Base-by-base conservation (phyloP, 2,113 vertebrate species). In the Lynx canadensis region DNA sequence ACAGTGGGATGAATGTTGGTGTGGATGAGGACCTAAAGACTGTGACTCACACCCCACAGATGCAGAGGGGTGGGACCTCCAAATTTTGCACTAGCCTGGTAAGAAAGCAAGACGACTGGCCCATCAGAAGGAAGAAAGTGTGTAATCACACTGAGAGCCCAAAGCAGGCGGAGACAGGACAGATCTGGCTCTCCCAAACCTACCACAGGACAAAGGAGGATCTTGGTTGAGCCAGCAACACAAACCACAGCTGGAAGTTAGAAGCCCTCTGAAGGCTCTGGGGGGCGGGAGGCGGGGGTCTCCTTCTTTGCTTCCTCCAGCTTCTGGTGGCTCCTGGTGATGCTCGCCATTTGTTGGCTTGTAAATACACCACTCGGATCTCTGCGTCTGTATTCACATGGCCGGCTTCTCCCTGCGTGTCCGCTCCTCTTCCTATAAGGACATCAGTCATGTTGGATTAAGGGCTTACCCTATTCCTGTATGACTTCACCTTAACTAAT, bases 401-500 rank as follows among this genome's bases (percentile, higher is more conserved):
- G 41, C 41, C 14, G 0, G 0, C 27, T 50, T 29, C 29, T 65
- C 50, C 55, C 27, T 55, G n/a, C 1, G 0, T 33, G 48, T 21
- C 48, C 1, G 8, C 27, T 29, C 21, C 33, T 86, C 60, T 79
- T 55, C 63, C 52, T 19, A 55, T 2, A 18, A 41, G 78, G 36
- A 71, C n/a, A 52, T 33, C 25, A 18, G 55, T 36, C 73, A 18
- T 18, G 5, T 1, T 57, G 45, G 45, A 33, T 36, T 14, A 66
- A 10, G 45, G 68, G 1, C 65, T 48, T 45, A 33, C 57, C 33
- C n/a, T 41, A 45, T 16, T 66, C 36, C 29, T 60, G 45, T 12
- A 55, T 21, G 23, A 65, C 81, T 2, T 33, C 48, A 18, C 36
- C 66, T 79, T 76, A 65, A 78, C 23, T 69, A 57, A 76, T 50